Evolutionary conservation across 2,113 vertebrate species (phyloP).

Genomic region (Eleginops maclovinus): DNA sequence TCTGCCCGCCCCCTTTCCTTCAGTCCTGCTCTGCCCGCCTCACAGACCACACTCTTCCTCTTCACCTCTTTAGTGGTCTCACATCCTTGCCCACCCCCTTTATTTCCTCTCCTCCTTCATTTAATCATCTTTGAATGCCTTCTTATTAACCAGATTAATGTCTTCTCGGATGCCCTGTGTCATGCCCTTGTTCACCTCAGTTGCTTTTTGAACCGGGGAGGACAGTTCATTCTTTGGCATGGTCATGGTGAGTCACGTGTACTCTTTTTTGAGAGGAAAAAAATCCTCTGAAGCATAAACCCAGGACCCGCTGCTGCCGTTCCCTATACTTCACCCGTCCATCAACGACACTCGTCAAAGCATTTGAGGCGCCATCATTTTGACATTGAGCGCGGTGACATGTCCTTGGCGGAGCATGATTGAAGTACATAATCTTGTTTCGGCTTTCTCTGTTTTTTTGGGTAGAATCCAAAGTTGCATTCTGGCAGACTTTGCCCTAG

Average conservation of each 20-base stretch:
- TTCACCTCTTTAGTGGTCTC: slow-evolving; percentile 46
- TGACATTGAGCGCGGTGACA: slow-evolving; percentile 64
- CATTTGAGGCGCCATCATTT: slow-evolving; percentile 44
- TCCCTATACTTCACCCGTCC: slow-evolving; percentile 51
- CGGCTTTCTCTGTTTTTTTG: slow-evolving; percentile 9
- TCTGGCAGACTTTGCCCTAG: slow-evolving; percentile 21
- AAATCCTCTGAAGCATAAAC: slow-evolving; percentile 17
- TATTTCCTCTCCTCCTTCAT: slow-evolving; percentile 15
- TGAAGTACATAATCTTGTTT: slow-evolving; percentile 74
- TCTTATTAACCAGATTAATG: slow-evolving; percentile 50
- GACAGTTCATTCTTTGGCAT: slow-evolving; percentile 23
- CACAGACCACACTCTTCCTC: slow-evolving; percentile 33
- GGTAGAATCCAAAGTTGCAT: slow-evolving; percentile 26
- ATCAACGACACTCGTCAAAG: slow-evolving; percentile 53
- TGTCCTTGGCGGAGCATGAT: slow-evolving; percentile 66
- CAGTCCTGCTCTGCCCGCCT: slow-evolving; percentile 35
- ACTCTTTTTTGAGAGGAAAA: background rate
- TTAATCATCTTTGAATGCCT: slow-evolving; percentile 52
- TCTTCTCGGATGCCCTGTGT: slow-evolving; percentile 31
- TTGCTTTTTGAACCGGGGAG: slow-evolving; percentile 14
- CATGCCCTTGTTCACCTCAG: slow-evolving; percentile 34
- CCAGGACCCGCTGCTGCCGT: slow-evolving; percentile 34
- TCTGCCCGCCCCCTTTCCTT: slow-evolving; percentile 28
- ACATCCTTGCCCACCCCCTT: slow-evolving; percentile 33
- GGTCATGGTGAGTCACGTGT: slow-evolving; percentile 22